phyloP scores from a whole-genome alignment of 2,797 vertebrate species.

The Pampus argenteus region DNA sequence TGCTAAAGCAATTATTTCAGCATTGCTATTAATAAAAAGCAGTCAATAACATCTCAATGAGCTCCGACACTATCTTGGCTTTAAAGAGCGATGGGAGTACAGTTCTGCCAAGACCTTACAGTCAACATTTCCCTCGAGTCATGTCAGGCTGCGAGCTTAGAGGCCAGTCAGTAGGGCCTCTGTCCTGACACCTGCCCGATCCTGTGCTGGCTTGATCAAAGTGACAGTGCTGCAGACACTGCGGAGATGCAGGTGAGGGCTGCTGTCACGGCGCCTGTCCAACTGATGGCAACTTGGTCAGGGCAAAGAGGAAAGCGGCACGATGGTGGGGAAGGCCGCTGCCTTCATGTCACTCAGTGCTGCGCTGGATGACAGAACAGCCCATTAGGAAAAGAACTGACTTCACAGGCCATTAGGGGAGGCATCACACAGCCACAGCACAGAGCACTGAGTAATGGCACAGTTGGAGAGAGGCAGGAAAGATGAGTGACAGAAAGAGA shows the following conservation, averaged over 20 bases:
- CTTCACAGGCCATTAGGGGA: conserved; percentile 86
- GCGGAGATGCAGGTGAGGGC: conserved; percentile 68
- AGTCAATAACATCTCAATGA: conserved; percentile 58
- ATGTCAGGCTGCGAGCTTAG: conserved; percentile 55
- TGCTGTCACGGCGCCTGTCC: conserved; percentile 75
- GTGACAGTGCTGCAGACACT: conserved; percentile 65
- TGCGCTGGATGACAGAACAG: conserved; percentile 82
- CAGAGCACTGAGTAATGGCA: conserved; percentile 74
- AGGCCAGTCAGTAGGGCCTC: conserved; percentile 54
- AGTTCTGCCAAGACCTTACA: conserved; percentile 59
- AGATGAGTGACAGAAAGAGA: conserved; percentile 19
- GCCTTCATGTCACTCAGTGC: conserved; percentile 79
- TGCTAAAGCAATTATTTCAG: conserved; percentile 49
- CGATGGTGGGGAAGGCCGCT: conserved; percentile 55
- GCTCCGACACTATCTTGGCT: conserved; percentile 51
- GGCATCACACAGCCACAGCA: conserved; percentile 73
- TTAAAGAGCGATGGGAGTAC: conserved; percentile 39
- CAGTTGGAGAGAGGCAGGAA: conserved; percentile 38
- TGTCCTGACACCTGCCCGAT: conserved; percentile 69
- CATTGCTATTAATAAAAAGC: conserved; percentile 62
- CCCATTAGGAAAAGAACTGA: conserved; percentile 81
- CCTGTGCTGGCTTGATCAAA: conserved; percentile 67
- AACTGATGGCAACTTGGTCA: conserved; percentile 66
- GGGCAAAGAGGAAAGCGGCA: conserved; percentile 48
- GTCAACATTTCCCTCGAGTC: conserved; percentile 66